Base-by-base conservation (phyloP, 2,888 invertebrate species). In the Linyphia triangularis region DNA sequence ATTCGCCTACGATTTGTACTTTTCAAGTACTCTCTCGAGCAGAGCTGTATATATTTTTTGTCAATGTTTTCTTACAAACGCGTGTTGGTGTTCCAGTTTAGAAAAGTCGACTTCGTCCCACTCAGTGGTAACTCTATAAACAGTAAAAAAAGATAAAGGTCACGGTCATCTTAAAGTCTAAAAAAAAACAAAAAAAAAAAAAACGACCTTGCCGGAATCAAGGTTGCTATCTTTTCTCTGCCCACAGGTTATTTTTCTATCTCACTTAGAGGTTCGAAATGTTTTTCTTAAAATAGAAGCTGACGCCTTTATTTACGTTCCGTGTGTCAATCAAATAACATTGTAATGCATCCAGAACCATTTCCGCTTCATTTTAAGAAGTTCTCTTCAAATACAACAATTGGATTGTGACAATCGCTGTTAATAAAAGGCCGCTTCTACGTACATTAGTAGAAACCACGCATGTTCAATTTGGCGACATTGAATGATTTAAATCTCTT, bases 141-240 rank as follows among this genome's bases (percentile, higher is more conserved):
- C 51, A n/a, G 51, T 9, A n/a, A 51, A 51, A 51, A 51, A 16
- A 51, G 51, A 13, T 13, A 51, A 51, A 51, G 51, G 51, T 51
- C 51, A 51, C 51, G 51, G 51, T 51, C 51, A 51, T n/a, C 1
- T 51, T 51, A n/a, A 3, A 51, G 16, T 51, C 5, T 51, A 51
- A 5, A 51, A 51, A n/a, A n/a, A n/a, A n/a, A n/a, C n/a, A n/a
- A n/a, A n/a, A n/a, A n/a, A n/a, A n/a, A n/a, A 51, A 51, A 51
- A 51, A n/a, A n/a, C 51, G 51, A n/a, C 51, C 51, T 51, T 51
- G 51, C 51, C 51, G 51, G 51, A 51, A 51, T 51, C 51, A 51
- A 51, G 51, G 51, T n/a, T 51, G 51, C n/a, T 51, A n/a, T 51
- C 51, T 51, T 51, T 16, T 51, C n/a, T 51, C 51, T 51, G 51